Base-by-base conservation (phyloP, 2,113 vertebrate species). In the Piliocolobus tephrosceles region DNA sequence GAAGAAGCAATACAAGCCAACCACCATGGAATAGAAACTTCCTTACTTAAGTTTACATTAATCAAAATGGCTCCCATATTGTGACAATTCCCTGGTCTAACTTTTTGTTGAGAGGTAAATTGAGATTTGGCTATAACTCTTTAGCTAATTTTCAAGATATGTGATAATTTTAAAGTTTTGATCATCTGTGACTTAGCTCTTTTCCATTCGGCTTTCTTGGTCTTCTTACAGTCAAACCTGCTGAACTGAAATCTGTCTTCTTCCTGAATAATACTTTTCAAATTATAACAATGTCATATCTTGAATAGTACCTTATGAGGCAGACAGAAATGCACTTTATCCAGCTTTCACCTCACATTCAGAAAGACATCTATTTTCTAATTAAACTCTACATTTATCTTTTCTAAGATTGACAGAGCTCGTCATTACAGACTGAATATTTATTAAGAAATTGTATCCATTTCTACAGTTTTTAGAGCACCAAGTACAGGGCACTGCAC, bases 291-390 rank as follows among this genome's bases (percentile, higher is more conserved):
- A 97, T 97, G 89, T 84, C 86, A 93, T 86, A 87, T 93, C 86
- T 94, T 96, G 75, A 97, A 97, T 94, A 95, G 91, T 87, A 95
- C 83, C 86, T 97, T 90, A 87, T n/a, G n/a, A 96, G 96, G 64
- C 89, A 97, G 96, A 95, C 91, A 97, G 87, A 97, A 96, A 81
- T 92, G 70, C 64, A 96, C 93, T 93, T 96, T 94, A 93, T 95
- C 83, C 83, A 94, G 76, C 70, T 95, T 97, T 96, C 88, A 95
- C 83, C 76, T 97, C 83, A 92, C 40, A 97, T 95, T 94, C 72
- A 88, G 87, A 97, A 85, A 97, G 87, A 96, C 87, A 95, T 97
- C 80, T 98, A 97, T 97, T 98, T 98, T 96, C 91, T 97, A 97
- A 97, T 97, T 97, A 97, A 96, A 83, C 57, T 91, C 75, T 95